A percentile compares a stretch with the other conserved stretches of the same genome.
These are phyloP conservation scores for Callimorpha dominula DNA, from an alignment of 2,888 invertebrate genomes.

Conservation along the genomic window DNA sequence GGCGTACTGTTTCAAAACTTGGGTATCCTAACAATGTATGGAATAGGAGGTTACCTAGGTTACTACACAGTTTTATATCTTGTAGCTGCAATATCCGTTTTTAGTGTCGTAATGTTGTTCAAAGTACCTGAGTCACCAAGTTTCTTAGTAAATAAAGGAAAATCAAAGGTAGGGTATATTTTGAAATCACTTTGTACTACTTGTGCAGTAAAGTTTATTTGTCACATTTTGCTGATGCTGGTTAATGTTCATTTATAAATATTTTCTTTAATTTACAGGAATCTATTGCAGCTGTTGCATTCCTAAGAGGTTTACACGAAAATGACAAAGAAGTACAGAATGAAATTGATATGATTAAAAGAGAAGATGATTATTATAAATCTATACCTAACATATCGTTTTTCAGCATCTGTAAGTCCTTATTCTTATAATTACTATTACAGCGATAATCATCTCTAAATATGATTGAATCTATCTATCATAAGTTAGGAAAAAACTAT, in stretches of 20 bases:
- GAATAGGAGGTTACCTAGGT: slow-evolving; percentile 64
- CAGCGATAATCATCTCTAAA: too few species aligned
- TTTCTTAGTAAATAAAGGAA: slow-evolving; percentile 66
- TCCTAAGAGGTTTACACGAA: slow-evolving; percentile 61
- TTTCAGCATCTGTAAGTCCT: slow-evolving; percentile 63
- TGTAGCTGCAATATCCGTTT: slow-evolving; percentile 53
- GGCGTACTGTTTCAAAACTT: slow-evolving; percentile 57
- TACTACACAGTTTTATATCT: slow-evolving; percentile 65
- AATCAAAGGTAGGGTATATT: slow-evolving; percentile 47
- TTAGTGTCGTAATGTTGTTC: slow-evolving; percentile 56
- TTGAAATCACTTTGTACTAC: neutral
- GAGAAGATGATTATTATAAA: slow-evolving; percentile 63
- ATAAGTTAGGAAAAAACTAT: too few species aligned
- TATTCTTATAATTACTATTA: neutral
- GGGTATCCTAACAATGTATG: slow-evolving; percentile 65
- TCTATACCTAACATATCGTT: slow-evolving; percentile 64
- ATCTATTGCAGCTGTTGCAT: slow-evolving; percentile 59
- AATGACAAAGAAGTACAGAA: slow-evolving; percentile 60
- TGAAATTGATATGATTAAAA: slow-evolving; percentile 62
- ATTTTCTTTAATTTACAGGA: slow-evolving; percentile 54
- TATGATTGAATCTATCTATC: too few species aligned
- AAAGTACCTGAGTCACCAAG: slow-evolving; percentile 73
- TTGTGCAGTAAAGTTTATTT: neutral
- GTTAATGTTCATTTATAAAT: neutral
- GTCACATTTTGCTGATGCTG: neutral